Evolutionary conservation across 1,140 invertebrate species (phyloP).

Genomic region (Drusus annulatus): DNA sequence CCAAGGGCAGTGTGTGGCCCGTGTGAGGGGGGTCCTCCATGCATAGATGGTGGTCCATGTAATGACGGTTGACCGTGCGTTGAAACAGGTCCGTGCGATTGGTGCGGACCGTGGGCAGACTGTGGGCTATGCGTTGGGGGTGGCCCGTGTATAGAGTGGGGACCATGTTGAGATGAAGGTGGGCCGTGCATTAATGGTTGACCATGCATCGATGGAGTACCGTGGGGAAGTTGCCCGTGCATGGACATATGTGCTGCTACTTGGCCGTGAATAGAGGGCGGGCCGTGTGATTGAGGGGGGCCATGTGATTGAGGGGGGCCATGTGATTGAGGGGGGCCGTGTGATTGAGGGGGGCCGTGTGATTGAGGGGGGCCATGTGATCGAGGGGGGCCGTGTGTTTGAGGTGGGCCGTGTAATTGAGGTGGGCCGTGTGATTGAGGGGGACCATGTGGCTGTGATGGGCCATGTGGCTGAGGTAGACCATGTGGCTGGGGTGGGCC

Average conservation of each 20-base stretch:
- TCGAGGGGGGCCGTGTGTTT: background rate
- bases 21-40: background rate
- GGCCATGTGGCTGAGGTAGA: background rate
- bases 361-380: background rate
- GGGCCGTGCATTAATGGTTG: constrained; percentile 1
- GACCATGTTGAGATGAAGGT: background rate
- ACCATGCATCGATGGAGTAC: constrained; percentile 1
- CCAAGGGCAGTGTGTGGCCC: background rate
- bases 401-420: background rate
- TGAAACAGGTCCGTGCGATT: background rate
- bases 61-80: background rate
- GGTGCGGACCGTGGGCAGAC: background rate
- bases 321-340: background rate
- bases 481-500: constrained; percentile 5
- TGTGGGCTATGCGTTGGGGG: background rate
- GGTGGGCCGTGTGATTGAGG: background rate
- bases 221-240: background rate
- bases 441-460: background rate
- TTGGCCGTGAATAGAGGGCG: constrained; percentile 2
- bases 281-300: background rate
- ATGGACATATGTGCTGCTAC: background rate
- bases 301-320: constrained; percentile 7
- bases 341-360: background rate
- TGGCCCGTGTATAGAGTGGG: background rate
- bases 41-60: constrained; percentile 14